Evolutionary conservation across 2,888 invertebrate genomes (phyloP).

Genomic region (Drosophila paracracens): DNA sequence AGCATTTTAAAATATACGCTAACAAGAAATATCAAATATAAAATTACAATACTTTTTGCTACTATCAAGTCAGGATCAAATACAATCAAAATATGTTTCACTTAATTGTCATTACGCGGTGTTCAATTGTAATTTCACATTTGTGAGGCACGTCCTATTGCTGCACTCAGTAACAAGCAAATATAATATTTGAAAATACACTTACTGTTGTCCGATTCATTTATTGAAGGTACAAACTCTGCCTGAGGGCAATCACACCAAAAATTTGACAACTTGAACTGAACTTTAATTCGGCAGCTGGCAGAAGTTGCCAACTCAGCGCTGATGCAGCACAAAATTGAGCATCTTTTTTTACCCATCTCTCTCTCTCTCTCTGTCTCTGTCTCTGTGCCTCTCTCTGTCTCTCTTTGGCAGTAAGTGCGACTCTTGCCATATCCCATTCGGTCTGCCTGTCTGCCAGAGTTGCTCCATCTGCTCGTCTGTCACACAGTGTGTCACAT

Average conservation of each 20-base stretch:
- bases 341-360: slow-evolving; percentile 24
- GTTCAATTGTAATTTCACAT: background rate
- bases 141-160: background rate
- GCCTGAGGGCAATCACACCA: slow-evolving; percentile 35
- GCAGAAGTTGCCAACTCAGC: slow-evolving; percentile 57
- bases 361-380: background rate
- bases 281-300: slow-evolving; percentile 41
- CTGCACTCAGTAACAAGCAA: background rate
- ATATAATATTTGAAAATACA: background rate
- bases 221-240: background rate
- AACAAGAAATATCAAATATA: no score
- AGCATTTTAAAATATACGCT: background rate
- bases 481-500: slow-evolving; percentile 64
- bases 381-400: background rate
- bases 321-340: slow-evolving; percentile 52
- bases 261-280: slow-evolving; percentile 50
- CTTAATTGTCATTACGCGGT: background rate
- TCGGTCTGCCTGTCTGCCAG: slow-evolving; percentile 18
- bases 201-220: slow-evolving; percentile 11
- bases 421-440: background rate
- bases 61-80: background rate
- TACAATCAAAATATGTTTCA: background rate
- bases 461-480: slow-evolving; percentile 39
- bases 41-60: background rate
- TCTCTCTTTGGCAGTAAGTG: background rate